Conservation (phyloP, 2,888 invertebrate species). For the Agonopterix subpropinquella region DNA sequence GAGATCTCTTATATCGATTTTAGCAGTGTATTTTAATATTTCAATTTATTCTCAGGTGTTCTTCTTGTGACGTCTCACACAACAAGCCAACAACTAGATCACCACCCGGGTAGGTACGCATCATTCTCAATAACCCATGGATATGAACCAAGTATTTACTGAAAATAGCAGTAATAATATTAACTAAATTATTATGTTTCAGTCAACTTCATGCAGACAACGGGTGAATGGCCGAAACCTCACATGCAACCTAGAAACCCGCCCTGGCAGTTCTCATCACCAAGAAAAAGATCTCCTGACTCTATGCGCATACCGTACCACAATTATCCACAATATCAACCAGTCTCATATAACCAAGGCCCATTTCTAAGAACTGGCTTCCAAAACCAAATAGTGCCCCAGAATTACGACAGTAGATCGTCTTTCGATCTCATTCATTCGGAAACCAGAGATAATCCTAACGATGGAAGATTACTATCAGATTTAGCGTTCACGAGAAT, state of each 20-base stretch:
- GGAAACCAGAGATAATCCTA: constrained; percentile 36
- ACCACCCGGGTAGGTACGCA: constrained; percentile 73
- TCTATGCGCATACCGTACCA: constrained; percentile 20
- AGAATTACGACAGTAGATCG: constrained; percentile 37
- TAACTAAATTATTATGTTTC: background rate
- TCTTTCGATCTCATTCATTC: constrained; percentile 35
- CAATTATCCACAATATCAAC: constrained; percentile 14
- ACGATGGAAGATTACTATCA: constrained; percentile 73
- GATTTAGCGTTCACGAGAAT: constrained; percentile 78
- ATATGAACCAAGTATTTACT: background rate
- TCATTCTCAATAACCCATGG: constrained; percentile 29
- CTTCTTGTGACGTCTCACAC: constrained; percentile 32
- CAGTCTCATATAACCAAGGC: constrained; percentile 26
- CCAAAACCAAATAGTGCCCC: constrained; percentile 20
- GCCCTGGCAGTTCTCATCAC: constrained; percentile 58
- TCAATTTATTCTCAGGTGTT: constrained; percentile 45
- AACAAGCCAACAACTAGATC: constrained; percentile 50
- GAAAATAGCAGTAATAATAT: background rate
- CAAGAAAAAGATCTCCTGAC: constrained; percentile 63
- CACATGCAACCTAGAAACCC: constrained; percentile 45
- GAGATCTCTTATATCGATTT: no score
- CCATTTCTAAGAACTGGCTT: constrained; percentile 17
- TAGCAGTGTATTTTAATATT: no score
- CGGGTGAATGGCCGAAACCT: constrained; percentile 41
- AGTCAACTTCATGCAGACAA: constrained; percentile 43